Percentiles rank a stretch among this genome's conserved stretches.
These are phyloP conservation scores for Coenobita brevimanus DNA, from an alignment of 1,140 invertebrate species.

Conservation along the genomic window DNA sequence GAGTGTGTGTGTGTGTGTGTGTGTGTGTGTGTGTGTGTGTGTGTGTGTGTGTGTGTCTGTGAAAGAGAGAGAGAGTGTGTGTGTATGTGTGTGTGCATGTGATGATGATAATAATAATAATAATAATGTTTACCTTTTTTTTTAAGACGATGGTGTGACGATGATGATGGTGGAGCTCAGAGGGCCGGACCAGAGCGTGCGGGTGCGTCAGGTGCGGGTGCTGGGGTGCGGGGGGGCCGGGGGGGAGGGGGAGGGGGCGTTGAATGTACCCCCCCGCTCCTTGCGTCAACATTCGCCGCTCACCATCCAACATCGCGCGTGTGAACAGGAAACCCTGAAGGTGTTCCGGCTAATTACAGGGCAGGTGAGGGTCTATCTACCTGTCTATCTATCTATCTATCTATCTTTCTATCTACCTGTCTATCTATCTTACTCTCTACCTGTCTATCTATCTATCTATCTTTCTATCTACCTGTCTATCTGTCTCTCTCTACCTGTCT, in stretches of 20 bases:
- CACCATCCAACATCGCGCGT: slow-evolving; percentile 88
- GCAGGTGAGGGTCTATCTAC: slow-evolving; percentile 78
- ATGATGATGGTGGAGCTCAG: slow-evolving; percentile 82
- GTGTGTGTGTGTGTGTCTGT: too few species aligned
- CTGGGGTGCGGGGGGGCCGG: slow-evolving; percentile 77
- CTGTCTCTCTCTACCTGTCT: too few species aligned
- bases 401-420: too few species aligned
- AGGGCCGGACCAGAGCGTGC: slow-evolving; percentile 91
- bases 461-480: too few species aligned
- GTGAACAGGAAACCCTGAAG: slow-evolving; percentile 92
- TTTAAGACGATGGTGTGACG: not conserved
- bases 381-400: too few species aligned
- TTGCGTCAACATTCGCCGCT: slow-evolving; percentile 69
- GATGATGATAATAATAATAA: too few species aligned
- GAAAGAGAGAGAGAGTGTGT: too few species aligned
- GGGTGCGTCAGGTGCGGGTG: slow-evolving; percentile 87
- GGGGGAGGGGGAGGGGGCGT: slow-evolving; percentile 75
- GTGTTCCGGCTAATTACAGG: slow-evolving; percentile 95
- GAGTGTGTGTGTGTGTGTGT: too few species aligned
- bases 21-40: too few species aligned
- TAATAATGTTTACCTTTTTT: not conserved
- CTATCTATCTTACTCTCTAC: too few species aligned
- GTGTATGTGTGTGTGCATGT: too few species aligned
- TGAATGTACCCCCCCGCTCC: slow-evolving; percentile 29
- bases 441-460: too few species aligned